Conservation (phyloP, 2,888 invertebrate species). For the Margaritifera margaritifera region DNA sequence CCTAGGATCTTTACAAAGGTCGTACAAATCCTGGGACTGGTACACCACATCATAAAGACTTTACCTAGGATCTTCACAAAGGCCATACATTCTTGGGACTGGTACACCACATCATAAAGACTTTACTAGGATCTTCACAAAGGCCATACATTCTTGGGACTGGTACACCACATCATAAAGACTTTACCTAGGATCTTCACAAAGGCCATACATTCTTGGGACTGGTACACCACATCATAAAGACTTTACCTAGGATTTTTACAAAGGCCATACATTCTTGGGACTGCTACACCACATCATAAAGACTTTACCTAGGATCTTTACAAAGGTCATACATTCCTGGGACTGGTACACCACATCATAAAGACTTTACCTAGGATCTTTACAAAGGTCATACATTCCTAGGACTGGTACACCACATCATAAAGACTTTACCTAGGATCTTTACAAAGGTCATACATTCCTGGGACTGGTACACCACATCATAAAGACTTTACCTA, state of each 20-base stretch:
- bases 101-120: conserved; percentile 63
- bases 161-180: no score
- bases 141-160: conserved; percentile 67
- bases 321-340: conserved; percentile 62
- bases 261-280: no score
- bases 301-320: conserved; percentile 53
- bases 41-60: no score
- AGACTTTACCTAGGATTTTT: no score
- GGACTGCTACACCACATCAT: no score
- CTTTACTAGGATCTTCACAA: conserved; percentile 57
- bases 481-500: conserved; percentile 50
- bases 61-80: conserved; percentile 62
- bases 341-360: no score
- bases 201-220: conserved; percentile 65
- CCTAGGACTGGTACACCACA: conserved; percentile 58
- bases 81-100: conserved; percentile 67
- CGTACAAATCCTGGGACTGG: conserved; percentile 69
- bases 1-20: conserved; percentile 60
- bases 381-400: conserved; percentile 28
- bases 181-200: conserved; percentile 57
- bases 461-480: no score
- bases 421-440: conserved; percentile 39
- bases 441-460: conserved; percentile 63
- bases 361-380: conserved; percentile 51
- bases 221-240: conserved; percentile 72